A percentile compares a stretch with the other conserved stretches of the same genome.
phyloP scores from a whole-genome alignment of 2,797 vertebrate species.

The Pseudomugil tenellus region DNA sequence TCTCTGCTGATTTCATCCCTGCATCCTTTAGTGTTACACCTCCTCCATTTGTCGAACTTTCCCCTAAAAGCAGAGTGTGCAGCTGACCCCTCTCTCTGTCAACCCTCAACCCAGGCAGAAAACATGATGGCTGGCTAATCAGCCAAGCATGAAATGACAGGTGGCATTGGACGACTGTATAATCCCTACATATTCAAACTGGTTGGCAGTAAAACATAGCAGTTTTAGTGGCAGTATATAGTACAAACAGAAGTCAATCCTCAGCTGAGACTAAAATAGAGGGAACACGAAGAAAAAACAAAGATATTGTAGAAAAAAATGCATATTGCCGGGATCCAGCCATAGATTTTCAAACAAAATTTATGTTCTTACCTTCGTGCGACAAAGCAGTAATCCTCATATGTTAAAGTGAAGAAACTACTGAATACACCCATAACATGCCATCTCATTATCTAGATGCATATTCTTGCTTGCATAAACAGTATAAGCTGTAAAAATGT shows the following conservation, averaged over 20 bases:
- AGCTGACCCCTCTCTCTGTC: constrained; percentile 46
- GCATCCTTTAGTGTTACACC: constrained; percentile 6
- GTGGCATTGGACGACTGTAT: constrained; percentile 57
- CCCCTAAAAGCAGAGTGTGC: constrained; percentile 40
- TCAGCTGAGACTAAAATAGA: not conserved
- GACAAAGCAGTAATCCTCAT: no score
- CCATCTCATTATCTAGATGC: constrained; percentile 4
- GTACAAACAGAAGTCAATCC: not conserved
- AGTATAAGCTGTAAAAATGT: constrained; percentile 27
- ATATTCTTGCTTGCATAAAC: constrained; percentile 10
- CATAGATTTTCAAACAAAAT: not conserved
- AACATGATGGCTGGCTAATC: constrained; percentile 56
- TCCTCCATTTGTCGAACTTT: constrained; percentile 21
- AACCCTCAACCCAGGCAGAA: constrained; percentile 63
- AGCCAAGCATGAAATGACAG: constrained; percentile 73
- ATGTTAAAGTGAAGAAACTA: constrained; percentile 6
- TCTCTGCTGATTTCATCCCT: constrained; percentile 24
- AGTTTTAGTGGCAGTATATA: constrained; percentile 9
- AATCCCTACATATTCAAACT: constrained; percentile 47
- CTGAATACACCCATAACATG: not conserved
- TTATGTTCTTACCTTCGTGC: no score
- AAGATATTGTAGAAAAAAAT: not conserved
- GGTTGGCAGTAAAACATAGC: constrained; percentile 23
- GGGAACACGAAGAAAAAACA: not conserved
- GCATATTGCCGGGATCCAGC: not conserved